A percentile compares a stretch with the other conserved stretches of the same genome.
Conservation (phyloP, 2,888 invertebrate genomes). For the Brachyopa scutellaris region DNA sequence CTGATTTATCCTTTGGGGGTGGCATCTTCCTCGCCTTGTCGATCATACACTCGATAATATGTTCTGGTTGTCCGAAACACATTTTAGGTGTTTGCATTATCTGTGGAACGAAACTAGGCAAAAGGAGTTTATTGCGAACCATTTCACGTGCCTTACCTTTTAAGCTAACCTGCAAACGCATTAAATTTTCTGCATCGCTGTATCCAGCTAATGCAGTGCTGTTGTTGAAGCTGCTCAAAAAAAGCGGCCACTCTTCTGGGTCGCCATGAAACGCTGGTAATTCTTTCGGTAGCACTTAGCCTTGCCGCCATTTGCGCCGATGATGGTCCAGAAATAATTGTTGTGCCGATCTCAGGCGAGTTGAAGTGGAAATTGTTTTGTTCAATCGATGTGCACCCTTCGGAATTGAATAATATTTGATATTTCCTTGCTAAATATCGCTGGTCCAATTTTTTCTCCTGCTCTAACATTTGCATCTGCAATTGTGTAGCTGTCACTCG, state of each 20-base stretch:
- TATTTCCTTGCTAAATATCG: constrained; percentile 26
- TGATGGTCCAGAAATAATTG: not conserved
- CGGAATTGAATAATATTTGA: constrained; percentile 5
- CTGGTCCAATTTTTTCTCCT: constrained; percentile 44
- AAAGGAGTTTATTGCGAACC: constrained; percentile 34
- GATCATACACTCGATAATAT: constrained; percentile 50
- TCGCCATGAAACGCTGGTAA: constrained; percentile 39
- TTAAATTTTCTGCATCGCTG: constrained; percentile 60
- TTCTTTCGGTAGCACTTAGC: constrained; percentile 41
- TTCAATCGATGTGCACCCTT: too few species aligned
- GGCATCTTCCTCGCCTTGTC: constrained; percentile 33
- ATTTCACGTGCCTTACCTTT: constrained; percentile 30
- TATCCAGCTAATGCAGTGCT: constrained; percentile 58
- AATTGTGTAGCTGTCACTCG: constrained; percentile 4
- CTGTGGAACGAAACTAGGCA: constrained; percentile 52
- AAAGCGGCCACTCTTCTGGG: constrained; percentile 62
- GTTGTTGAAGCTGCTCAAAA: constrained; percentile 59
- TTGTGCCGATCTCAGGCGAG: too few species aligned
- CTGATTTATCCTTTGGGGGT: constrained; percentile 47
- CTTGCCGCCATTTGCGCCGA: constrained; percentile 53
- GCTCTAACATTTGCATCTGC: constrained; percentile 44
- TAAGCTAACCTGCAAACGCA: constrained; percentile 50
- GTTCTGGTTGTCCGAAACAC: constrained; percentile 53
- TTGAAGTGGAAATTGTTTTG: not conserved
- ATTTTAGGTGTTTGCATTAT: constrained; percentile 56